Evolutionary conservation across 1,140 invertebrate genomes (phyloP), one percentile per base, ranked within the genome.

Genomic region (Drosophila albomicans): DNA sequence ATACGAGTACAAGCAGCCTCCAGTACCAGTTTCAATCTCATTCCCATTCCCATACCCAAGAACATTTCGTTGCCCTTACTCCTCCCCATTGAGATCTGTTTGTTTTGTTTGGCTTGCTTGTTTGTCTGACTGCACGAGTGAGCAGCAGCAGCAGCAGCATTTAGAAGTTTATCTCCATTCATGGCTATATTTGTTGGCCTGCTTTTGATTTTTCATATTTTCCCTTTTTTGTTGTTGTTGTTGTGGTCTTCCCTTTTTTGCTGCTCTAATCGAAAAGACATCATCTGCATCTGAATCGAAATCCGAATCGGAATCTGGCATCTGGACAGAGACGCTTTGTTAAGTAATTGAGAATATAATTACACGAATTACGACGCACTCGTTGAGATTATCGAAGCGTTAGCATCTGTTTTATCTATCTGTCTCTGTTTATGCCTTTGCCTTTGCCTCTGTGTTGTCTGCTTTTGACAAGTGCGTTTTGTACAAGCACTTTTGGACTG

Each of bases 291-390:
- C 58, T 73, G 46, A 30, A 51, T 10, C 57, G 11, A 16, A 20
- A 41, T 59, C 49, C 41, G 61, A 43, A 52, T 52, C 62, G 57
- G 48, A 38, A 69, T 66, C 57, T 52, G 68, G 32, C n/a, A 41
- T 65, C 38, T 62, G 52, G 45, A 43, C 38, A 56, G 38, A 15
- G 38, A 30, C 20, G 56, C 57, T 69, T 74, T 74, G 71, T 74
- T 54, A 74, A 76, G 85, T 89, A 89, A 89, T 89, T 89, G 85
- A 89, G 85, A 89, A 89, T 89, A 89, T 89, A 89, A 89, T 89
- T 89, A 89, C 81, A 85, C 72, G 86, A 90, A 89, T 89, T 89
- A 90, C 85, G 72, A 70, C 65, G 70, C 79, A 82, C 77, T 82
- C 76, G 66, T 16, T 48, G 51, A 35, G 76, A 69, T 82, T 84